phyloP scores from a whole-genome alignment of 2,113 vertebrate species.

The Rhegmatorhina hoffmannsi region DNA sequence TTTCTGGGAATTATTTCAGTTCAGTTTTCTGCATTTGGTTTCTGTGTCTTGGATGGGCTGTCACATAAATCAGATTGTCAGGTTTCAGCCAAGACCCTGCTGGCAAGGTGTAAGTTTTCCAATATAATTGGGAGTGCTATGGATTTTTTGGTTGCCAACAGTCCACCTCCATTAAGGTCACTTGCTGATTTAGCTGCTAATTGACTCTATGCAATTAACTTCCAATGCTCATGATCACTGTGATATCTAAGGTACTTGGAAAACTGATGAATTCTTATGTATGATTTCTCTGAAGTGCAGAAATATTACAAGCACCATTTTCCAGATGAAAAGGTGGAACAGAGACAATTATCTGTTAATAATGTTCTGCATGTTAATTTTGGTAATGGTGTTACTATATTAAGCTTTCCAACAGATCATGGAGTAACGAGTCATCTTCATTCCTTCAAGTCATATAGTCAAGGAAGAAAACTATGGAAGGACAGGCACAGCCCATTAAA shows the following conservation, averaged over 20 bases:
- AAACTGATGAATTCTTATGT: neutral
- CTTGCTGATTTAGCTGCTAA: constrained; percentile 22
- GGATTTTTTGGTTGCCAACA: neutral
- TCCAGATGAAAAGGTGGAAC: neutral
- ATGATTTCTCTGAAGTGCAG: neutral
- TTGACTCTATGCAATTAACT: neutral
- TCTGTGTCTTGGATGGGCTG: neutral
- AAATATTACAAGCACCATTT: neutral
- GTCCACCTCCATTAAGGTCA: neutral
- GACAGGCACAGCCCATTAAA: neutral
- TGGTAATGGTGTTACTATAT: constrained; percentile 9
- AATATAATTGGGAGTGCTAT: neutral
- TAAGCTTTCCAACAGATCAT: neutral
- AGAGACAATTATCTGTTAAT: constrained; percentile 14
- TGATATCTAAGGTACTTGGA: neutral
- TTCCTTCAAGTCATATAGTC: neutral
- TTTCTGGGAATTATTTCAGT: neutral
- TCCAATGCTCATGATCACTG: neutral
- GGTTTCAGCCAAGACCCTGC: neutral
- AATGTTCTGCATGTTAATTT: constrained; percentile 26
- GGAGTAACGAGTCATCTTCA: neutral
- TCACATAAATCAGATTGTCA: neutral
- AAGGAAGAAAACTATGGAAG: neutral
- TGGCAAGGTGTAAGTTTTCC: neutral
- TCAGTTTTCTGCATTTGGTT: neutral